Conservation (phyloP, 2,113 vertebrate species). For the Thamnophis sirtalis region DNA sequence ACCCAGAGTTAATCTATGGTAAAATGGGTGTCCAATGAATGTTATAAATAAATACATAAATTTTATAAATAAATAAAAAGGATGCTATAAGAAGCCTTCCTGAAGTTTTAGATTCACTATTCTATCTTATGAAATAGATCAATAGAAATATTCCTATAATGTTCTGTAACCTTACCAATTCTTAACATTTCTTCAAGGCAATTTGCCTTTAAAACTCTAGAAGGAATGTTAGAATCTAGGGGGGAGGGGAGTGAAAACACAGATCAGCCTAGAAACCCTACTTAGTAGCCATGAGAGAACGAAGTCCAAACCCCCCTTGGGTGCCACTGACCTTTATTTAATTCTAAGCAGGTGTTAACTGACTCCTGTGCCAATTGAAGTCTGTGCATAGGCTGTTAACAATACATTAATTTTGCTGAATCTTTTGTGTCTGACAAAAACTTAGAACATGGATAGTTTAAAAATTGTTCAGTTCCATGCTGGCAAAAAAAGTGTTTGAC, state of each 20-base stretch:
- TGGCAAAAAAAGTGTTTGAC: not conserved
- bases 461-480: not conserved
- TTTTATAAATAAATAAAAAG: not conserved
- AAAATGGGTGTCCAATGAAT: too few species aligned
- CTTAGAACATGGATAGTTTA: too few species aligned
- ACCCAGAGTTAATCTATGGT: not conserved
- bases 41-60: too few species aligned
- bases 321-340: not conserved
- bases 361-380: not conserved
- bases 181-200: not conserved
- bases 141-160: not conserved
- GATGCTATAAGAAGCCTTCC: too few species aligned
- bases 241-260: not conserved
- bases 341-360: not conserved
- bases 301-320: not conserved
- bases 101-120: not conserved
- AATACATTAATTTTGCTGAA: not conserved
- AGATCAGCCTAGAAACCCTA: not conserved
- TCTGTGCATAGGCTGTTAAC: not conserved
- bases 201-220: not conserved
- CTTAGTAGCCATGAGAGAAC: not conserved
- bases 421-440: too few species aligned
- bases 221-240: not conserved
- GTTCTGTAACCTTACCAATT: not conserved
- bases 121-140: not conserved